Percentiles rank a stretch among this genome's conserved stretches.
Evolutionary conservation across 2,113 vertebrate genomes (phyloP).

Genomic region (Thalassoma bifasciatum): DNA sequence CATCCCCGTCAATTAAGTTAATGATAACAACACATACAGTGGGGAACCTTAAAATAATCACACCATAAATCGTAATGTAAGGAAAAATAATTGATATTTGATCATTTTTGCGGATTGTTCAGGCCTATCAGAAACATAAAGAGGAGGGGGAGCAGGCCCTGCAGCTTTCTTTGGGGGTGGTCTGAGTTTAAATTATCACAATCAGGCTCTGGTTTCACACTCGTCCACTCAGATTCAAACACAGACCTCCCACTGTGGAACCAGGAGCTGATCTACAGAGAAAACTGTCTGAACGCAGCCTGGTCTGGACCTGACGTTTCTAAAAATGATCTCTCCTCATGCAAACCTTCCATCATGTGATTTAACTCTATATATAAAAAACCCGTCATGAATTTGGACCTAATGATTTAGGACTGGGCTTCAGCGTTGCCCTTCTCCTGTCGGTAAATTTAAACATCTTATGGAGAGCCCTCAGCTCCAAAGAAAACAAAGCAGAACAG

Average conservation of each 20-base stretch:
- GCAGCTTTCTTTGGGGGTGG: constrained; percentile 66
- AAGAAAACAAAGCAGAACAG: constrained; percentile 1
- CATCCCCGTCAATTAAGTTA: too few species aligned
- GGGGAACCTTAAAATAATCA: too few species aligned
- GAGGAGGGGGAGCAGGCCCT: constrained; percentile 6
- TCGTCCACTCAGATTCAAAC: constrained; percentile 72
- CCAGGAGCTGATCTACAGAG: constrained; percentile 65
- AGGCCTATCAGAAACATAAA: constrained; percentile 18
- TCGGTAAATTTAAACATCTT: neutral
- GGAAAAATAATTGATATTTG: too few species aligned
- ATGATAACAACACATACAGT: too few species aligned
- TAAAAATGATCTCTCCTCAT: constrained; percentile 14
- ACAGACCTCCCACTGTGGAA: constrained; percentile 74
- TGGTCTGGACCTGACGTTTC: constrained; percentile 50
- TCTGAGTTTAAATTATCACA: constrained; percentile 66
- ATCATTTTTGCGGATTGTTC: too few species aligned
- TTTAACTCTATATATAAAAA: constrained; percentile 3
- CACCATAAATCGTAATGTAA: too few species aligned
- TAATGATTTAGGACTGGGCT: neutral
- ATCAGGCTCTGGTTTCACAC: constrained; percentile 78
- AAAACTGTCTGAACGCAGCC: constrained; percentile 44
- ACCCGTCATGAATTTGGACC: neutral
- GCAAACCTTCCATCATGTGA: constrained; percentile 6
- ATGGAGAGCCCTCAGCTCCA: neutral
- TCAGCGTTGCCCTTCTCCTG: constrained; percentile 4